Conservation (phyloP, 2,888 invertebrate species). For the Loripinus fragilis region DNA sequence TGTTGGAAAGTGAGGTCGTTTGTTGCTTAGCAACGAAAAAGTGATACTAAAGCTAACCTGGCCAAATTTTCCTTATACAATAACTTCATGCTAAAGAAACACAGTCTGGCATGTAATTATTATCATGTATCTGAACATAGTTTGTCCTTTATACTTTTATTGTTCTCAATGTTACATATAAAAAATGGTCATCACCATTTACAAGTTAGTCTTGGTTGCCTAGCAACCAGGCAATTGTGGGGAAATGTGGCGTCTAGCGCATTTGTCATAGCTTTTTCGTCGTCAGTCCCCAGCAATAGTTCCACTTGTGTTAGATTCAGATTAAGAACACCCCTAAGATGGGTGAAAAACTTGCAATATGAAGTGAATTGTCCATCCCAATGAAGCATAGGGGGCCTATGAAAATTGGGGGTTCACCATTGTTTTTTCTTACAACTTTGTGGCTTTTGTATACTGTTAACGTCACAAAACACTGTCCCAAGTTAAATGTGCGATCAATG, state of each 20-base stretch:
- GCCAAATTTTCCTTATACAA: no score
- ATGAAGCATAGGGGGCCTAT: not conserved
- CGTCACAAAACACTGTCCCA: not conserved
- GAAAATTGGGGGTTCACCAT: not conserved
- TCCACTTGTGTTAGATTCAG: not conserved
- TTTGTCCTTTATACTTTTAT: no score
- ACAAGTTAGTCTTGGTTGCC: no score
- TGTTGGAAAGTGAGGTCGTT: no score
- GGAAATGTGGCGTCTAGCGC: slow-evolving; percentile 21
- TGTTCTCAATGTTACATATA: no score
- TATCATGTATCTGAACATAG: no score
- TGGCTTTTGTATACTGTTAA: not conserved
- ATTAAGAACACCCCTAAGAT: not conserved
- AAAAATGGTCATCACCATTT: no score
- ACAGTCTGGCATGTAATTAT: no score
- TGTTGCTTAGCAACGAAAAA: no score
- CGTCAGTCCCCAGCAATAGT: not conserved
- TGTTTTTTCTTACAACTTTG: not conserved
- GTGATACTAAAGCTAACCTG: no score
- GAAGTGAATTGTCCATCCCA: not conserved
- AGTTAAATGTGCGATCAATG: not conserved
- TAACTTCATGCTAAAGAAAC: no score
- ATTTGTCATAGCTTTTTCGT: slow-evolving; percentile 27
- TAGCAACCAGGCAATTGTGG: no score
- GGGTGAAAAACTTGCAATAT: not conserved